Base-by-base conservation (phyloP, 2,113 vertebrate genomes). In the Toxotes jaculatrix region DNA sequence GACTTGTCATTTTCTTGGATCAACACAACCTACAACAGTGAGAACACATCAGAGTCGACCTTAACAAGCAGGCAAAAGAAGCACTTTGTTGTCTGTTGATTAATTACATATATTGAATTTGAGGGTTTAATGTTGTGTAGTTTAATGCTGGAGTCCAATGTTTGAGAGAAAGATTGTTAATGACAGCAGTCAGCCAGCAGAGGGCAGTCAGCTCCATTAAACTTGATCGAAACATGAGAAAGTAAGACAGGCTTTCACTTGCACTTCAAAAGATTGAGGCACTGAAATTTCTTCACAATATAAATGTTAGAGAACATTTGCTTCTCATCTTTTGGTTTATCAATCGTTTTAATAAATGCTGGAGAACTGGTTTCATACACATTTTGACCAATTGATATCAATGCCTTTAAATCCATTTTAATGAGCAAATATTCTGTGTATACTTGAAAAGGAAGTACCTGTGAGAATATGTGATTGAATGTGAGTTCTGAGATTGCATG, bases 181-280 rank as follows among this genome's bases (percentile, higher is more conserved):
- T 81, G 65, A 71, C 76, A 53, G 6, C 1, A 47, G 17, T 59
- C 7, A 1, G 16, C 91, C 92, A 90, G 85, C 83, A 92, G 91
- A 87, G 86, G 92, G 91, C 86, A 83, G 69, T 79, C 68, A 53
- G 42, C 31, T 21, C 68, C 34, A 82, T 62, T 70, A 40, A 83
- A 87, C 21, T 0, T 11, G 32, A n/a, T 32, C 36, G 45, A 21
- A 4, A 9, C 27, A 7, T 36, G 38, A 57, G 4, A 14, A 5
- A 19, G 14, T 17, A 17, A 32, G 21, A 8, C 32, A 67, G 60
- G 47, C 51, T 64, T 55, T 36, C 19, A 14, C 9, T 23, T 13
- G 7, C 49, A 51, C 49, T 9, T 36, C 2, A 34, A 36, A 7
- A 60, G 31, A 21, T 36, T 38, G 17, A 34, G 19, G 23, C 27